phyloP scores from a whole-genome alignment of 2,888 invertebrate genomes.

The Dolomedes plantarius region DNA sequence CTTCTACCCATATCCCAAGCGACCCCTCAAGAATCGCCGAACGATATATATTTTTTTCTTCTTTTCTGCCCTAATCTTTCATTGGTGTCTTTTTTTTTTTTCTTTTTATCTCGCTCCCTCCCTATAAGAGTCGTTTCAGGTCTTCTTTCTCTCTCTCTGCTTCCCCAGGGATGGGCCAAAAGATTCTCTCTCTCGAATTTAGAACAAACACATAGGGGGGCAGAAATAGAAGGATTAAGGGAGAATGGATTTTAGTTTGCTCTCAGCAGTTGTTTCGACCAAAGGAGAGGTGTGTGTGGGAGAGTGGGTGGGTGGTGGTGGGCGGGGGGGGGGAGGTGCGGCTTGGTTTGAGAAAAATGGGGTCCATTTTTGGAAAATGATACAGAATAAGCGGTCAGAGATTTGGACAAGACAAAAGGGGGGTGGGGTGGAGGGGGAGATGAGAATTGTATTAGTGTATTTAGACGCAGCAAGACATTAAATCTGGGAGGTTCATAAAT shows the following conservation, averaged over 20 bases:
- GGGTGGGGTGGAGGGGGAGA: too few species aligned
- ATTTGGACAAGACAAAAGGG: not conserved
- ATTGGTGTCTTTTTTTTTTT: not conserved
- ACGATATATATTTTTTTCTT: not conserved
- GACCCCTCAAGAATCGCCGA: not conserved
- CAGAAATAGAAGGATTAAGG: not conserved
- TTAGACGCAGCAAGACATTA: too few species aligned
- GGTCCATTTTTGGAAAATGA: not conserved
- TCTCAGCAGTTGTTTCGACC: not conserved
- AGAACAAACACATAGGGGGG: not conserved
- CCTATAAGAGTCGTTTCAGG: not conserved
- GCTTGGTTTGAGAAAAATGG: not conserved
- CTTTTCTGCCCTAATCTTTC: not conserved
- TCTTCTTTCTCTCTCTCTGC: not conserved
- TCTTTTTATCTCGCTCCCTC: too few species aligned
- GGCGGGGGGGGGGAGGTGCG: not conserved
- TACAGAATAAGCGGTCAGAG: constrained; percentile 4
- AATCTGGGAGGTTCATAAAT: too few species aligned
- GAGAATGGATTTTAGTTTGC: not conserved
- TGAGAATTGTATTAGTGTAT: too few species aligned
- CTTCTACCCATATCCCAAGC: not conserved
- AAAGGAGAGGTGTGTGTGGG: too few species aligned
- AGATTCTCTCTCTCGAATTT: constrained; percentile 8
- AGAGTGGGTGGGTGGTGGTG: too few species aligned
- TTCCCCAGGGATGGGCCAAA: not conserved